Percentiles rank a stretch among this genome's conserved stretches.
Conservation (phyloP, 2,797 vertebrate species). For the Buceros bicornis region DNA sequence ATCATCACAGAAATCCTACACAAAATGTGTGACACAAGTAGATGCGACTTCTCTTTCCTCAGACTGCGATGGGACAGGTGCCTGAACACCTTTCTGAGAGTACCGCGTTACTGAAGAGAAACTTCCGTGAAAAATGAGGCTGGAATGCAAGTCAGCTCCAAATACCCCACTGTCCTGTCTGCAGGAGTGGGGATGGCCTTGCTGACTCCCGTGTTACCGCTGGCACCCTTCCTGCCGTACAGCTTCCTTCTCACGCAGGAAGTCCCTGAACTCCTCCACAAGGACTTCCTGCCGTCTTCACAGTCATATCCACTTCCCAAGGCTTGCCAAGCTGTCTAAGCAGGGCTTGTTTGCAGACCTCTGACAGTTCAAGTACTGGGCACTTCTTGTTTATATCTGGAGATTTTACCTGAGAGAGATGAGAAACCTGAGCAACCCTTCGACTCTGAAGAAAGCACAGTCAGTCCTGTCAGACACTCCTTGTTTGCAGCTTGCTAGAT, state of each 20-base stretch:
- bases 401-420: neutral
- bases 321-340: neutral
- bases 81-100: neutral
- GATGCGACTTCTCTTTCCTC: neutral
- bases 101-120: neutral
- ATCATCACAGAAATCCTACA: neutral
- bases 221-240: neutral
- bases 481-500: neutral
- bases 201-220: neutral
- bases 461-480: neutral
- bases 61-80: neutral
- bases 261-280: neutral
- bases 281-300: neutral
- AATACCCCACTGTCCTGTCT: neutral
- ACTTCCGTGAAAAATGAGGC: neutral
- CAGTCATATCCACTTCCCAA: neutral
- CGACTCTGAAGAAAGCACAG: neutral
- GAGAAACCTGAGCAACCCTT: neutral
- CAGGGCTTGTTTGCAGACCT: constrained; percentile 3
- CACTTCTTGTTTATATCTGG: neutral
- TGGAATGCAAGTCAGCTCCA: neutral
- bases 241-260: neutral
- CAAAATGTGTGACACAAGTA: neutral
- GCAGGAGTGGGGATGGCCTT: neutral
- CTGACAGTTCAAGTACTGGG: neutral